These are phyloP conservation scores for Plectrocnemia conspersa DNA, from an alignment of 1,140 invertebrate genomes.

Conservation along the genomic window DNA sequence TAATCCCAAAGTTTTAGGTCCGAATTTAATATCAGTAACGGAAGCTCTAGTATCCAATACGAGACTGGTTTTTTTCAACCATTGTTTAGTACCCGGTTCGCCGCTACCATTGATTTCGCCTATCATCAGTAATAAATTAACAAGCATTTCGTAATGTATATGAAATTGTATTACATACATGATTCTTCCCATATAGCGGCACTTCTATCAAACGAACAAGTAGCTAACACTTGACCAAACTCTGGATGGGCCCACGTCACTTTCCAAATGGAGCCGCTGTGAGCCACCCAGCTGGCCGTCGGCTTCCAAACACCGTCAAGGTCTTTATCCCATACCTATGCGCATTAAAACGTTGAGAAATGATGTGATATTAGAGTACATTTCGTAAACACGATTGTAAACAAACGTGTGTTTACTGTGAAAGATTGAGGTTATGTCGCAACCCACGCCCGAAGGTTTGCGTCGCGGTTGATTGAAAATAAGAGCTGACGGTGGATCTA, in stretches of 20 bases:
- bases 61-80: conserved; percentile 86
- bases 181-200: conserved; percentile 98
- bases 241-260: conserved; percentile 98
- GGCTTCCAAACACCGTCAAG: conserved; percentile 81
- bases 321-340: conserved; percentile 93
- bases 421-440: too few species aligned
- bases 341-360: too few species aligned
- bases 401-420: too few species aligned
- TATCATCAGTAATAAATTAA: too few species aligned
- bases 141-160: too few species aligned
- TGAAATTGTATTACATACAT: too few species aligned
- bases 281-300: conserved; percentile 91
- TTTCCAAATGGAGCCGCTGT: conserved; percentile 97
- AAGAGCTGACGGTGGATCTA: not conserved
- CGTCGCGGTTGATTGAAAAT: too few species aligned
- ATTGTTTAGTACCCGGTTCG: conserved; percentile 73
- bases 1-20: conserved; percentile 89
- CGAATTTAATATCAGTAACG: conserved; percentile 95
- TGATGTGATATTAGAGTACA: too few species aligned
- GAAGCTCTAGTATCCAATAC: conserved; percentile 89
- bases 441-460: too few species aligned
- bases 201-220: conserved; percentile 96
- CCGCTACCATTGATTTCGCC: conserved; percentile 69
- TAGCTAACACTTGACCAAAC: conserved; percentile 94
- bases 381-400: too few species aligned